Conservation (phyloP, 1,140 invertebrate species). For the Alviniconcha marisindica region DNA sequence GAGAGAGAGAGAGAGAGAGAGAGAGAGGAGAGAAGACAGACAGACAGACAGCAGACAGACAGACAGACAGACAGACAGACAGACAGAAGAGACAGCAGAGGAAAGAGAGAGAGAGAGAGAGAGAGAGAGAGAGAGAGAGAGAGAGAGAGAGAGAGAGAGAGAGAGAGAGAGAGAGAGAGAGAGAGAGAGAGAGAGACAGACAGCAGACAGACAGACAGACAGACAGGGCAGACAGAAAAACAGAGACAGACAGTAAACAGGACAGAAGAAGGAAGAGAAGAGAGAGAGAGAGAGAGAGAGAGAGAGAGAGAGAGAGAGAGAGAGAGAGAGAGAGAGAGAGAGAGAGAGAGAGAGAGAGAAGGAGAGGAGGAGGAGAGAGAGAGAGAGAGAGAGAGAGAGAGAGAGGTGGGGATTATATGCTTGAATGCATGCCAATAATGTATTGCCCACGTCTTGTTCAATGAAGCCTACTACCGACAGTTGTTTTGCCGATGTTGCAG, state of each 20-base stretch:
- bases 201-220: background rate
- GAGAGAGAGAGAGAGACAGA: slow-evolving; percentile 2
- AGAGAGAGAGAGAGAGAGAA: background rate
- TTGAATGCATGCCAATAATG: too few relatives aligned
- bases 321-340: background rate
- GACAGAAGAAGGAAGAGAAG: background rate
- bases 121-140: slow-evolving; percentile 1
- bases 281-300: background rate
- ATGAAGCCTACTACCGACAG: too few relatives aligned
- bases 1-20: slow-evolving; percentile 3
- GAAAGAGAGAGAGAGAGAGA: slow-evolving; percentile 7
- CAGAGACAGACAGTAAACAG: background rate
- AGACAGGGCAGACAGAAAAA: too few relatives aligned
- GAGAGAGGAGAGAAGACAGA: background rate
- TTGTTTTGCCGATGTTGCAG: too few relatives aligned
- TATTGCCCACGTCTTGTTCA: too few relatives aligned
- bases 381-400: slow-evolving; percentile 5
- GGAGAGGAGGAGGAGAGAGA: background rate
- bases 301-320: background rate
- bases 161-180: background rate
- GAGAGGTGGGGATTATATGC: background rate
- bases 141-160: slow-evolving; percentile 12
- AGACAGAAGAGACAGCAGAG: background rate
- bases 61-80: background rate
- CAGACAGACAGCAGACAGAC: background rate